Conservation (phyloP, 2,888 invertebrate species). For the Poecilus cupreus region DNA sequence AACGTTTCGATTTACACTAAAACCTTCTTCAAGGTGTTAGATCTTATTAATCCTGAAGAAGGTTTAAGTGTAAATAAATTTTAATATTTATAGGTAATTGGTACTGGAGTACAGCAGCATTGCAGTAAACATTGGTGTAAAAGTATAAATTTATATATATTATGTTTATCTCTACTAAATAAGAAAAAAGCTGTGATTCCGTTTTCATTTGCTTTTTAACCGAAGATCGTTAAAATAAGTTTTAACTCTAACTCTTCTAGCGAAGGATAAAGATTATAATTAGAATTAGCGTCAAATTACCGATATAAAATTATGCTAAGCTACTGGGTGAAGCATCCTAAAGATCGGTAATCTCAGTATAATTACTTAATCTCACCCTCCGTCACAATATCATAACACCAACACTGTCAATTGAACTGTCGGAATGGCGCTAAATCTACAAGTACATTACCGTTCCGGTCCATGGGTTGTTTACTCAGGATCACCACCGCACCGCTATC, state of each 20-base stretch:
- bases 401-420: not conserved
- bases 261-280: not conserved
- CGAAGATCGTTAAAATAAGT: too few relatives aligned
- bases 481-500: not conserved
- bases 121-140: too few relatives aligned
- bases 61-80: too few relatives aligned
- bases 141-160: too few relatives aligned
- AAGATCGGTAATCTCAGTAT: not conserved
- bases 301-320: not conserved
- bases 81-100: too few relatives aligned
- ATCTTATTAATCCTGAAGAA: too few relatives aligned
- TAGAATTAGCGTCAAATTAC: too few relatives aligned
- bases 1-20: too few relatives aligned
- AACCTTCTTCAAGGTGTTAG: too few relatives aligned
- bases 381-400: not conserved
- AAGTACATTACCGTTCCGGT: not conserved
- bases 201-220: not conserved
- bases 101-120: too few relatives aligned
- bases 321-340: not conserved
- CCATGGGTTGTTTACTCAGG: not conserved
- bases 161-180: too few relatives aligned
- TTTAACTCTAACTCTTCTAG: too few relatives aligned
- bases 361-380: not conserved
- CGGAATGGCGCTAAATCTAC: not conserved
- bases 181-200: not conserved